Evolutionary conservation across 2,113 vertebrate species (phyloP), one percentile per base, ranked within the genome.

Genomic region (Macquaria ambigua): DNA sequence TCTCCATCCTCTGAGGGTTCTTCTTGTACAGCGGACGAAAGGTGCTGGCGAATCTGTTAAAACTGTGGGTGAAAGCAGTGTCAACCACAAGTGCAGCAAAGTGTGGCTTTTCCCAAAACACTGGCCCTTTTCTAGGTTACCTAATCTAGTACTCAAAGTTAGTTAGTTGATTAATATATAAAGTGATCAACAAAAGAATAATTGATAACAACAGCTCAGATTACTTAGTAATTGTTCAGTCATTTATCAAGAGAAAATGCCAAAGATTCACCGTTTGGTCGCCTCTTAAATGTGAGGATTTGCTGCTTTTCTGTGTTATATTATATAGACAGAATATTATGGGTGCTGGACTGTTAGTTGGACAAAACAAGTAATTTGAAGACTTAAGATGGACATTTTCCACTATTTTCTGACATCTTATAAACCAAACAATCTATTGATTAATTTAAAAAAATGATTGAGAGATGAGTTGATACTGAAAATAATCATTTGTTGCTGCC

Each of bases 11-110:
- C 88, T 96, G 94, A 1, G 97, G 97, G 79, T 97, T 96, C 23
- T 96, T 84, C 78, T 95, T 94, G 91, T 96, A 97, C 84, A 99
- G 94, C 1, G 92, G 89, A 74, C 92, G 95, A 88, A 98, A 98
- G 39, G 91, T 97, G 71, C 53, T 93, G 0, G 95, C 89, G 23
- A 99, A 99, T 59, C 95, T 95, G 92, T 96, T 95, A 83, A 97
- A 98, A 93, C 98, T 98, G 89, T 55, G 4, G 62, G 12, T 12
- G 66, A 86, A 68, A 76, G 50, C 39, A 53, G 1, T 9, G 16
- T 79, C 21, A 67, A 61, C 1, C 1, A 31, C 61, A 61, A 18
- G n/a, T 31, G 9, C 8, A 67, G 41, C 12, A 7, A 75, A 39
- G 9, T 41, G 4, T 37, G 20, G 9, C 34, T 11, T 71, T 72